Evolutionary conservation across 2,797 vertebrate species (phyloP), one percentile per base, ranked within the genome.

Genomic region (Cirrhinus molitorella): DNA sequence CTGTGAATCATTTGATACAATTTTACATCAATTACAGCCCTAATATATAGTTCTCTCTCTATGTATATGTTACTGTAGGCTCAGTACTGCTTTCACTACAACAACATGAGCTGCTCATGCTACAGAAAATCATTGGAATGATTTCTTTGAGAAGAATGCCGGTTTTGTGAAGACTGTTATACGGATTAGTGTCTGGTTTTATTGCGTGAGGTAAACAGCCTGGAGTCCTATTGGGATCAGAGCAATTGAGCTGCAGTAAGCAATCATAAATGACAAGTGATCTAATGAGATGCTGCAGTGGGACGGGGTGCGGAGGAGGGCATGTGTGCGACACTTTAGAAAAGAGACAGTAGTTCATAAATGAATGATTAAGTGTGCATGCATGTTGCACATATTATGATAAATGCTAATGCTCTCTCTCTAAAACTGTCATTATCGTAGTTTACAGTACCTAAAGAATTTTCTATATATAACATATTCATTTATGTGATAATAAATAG

Each of bases 81-180:
- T 71, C 68, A 71, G 45, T 51, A 51, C 14, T 3, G 25, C 59
- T 66, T 63, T 51, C 21, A 66, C 47, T 40, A 21, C 31, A 53
- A 67, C 45, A 25, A 21, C 13, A 14, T 13, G 13, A 78, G 59
- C 75, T 49, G 59, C 9, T 31, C 25, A 17, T 63, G 25, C 10
- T 65, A 65, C 11, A 49, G 34, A 63, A 55, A 63, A 31, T 49
- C 19, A 37, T 31, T 25, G 43, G 43, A 74, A 23, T 73, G 16
- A 81, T 53, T 67, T 66, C 7, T 47, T 16, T 6, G 4, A 55
- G 23, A 75, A 75, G 72, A 75, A 40, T 43, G 47, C 80, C 5
- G 31, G n/a, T 45, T 82, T 75, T 75, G 37, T 82, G 47, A 28
- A 67, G 71, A 82, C 71, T 31, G 47, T 75, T 53, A 82, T 63